A percentile compares a stretch with the other conserved stretches of the same genome.
phyloP scores from a whole-genome alignment of 2,797 vertebrate species.

The Notoglanidium macrostoma region DNA sequence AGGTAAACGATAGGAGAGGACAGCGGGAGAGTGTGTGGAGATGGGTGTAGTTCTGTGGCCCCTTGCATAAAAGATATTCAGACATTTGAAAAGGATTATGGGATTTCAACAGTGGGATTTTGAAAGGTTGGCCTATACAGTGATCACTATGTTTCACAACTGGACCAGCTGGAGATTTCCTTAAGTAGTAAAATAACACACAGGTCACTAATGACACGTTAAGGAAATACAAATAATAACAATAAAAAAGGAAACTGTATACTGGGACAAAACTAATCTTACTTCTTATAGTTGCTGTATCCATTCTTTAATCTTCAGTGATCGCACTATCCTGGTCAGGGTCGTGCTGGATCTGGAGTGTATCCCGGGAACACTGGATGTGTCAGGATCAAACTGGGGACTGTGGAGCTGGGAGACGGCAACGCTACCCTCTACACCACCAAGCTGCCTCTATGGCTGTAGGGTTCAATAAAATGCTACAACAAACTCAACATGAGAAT shows the following conservation, averaged over 20 bases:
- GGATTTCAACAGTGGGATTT: too few relatives aligned
- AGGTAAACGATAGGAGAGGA: too few relatives aligned
- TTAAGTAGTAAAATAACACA: background rate
- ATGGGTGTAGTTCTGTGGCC: background rate
- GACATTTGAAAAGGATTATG: background rate
- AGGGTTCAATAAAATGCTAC: background rate
- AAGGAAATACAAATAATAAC: background rate
- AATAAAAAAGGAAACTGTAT: background rate
- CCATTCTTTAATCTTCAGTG: background rate
- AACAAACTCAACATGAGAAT: constrained; percentile 12
- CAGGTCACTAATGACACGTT: background rate
- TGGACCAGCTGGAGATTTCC: background rate
- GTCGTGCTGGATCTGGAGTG: background rate
- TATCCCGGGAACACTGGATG: background rate
- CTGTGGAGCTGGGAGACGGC: background rate
- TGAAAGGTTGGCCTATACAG: background rate
- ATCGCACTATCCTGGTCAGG: background rate
- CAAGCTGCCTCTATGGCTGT: background rate
- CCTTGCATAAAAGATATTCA: background rate
- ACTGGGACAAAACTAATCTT: background rate
- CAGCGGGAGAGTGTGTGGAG: background rate
- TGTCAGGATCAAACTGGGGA: background rate
- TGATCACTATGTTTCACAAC: background rate
- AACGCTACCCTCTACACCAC: background rate
- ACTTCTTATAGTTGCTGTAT: background rate